A percentile compares a stretch with the other conserved stretches of the same genome.
phyloP scores from a whole-genome alignment of 2,888 invertebrate species.

The Drosophila nr. perissopoda region DNA sequence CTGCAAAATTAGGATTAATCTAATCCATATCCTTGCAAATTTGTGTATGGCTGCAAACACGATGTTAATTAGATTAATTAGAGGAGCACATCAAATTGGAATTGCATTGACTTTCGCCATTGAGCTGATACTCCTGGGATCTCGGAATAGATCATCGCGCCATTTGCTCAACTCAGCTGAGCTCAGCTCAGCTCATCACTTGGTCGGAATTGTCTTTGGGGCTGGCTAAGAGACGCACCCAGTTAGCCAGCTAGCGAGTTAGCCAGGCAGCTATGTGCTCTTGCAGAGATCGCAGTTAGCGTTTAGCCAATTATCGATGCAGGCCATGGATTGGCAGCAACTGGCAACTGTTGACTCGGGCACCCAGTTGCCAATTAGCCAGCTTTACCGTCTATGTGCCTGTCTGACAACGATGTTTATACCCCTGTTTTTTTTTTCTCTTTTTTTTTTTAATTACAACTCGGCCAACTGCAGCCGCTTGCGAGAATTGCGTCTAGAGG shows the following conservation, averaged over 20 bases:
- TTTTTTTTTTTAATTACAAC: conserved; percentile 61
- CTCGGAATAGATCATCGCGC: conserved; percentile 12
- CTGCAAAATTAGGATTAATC: neutral
- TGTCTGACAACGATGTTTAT: neutral
- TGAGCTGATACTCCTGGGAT: neutral
- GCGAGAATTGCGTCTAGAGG: conserved; percentile 41
- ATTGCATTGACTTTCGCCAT: neutral
- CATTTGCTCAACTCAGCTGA: neutral
- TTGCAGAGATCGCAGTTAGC: conserved; percentile 8
- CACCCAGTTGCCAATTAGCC: conserved; percentile 74
- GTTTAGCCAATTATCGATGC: conserved; percentile 59
- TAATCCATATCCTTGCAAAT: neutral
- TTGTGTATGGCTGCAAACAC: neutral
- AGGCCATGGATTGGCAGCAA: conserved; percentile 50
- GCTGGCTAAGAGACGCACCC: conserved; percentile 13
- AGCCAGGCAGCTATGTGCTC: neutral
- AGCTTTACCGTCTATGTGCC: conserved; percentile 10
- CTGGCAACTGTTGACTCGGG: conserved; percentile 34
- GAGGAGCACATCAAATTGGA: neutral
- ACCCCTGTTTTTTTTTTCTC: neutral
- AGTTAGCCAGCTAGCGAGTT: neutral
- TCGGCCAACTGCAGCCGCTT: conserved; percentile 31
- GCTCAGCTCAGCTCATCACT: conserved; percentile 11
- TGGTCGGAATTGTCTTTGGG: conserved; percentile 3
- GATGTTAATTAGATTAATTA: neutral